Base-by-base conservation (phyloP, 2,888 invertebrate species). In the Ectemnius continuus region DNA sequence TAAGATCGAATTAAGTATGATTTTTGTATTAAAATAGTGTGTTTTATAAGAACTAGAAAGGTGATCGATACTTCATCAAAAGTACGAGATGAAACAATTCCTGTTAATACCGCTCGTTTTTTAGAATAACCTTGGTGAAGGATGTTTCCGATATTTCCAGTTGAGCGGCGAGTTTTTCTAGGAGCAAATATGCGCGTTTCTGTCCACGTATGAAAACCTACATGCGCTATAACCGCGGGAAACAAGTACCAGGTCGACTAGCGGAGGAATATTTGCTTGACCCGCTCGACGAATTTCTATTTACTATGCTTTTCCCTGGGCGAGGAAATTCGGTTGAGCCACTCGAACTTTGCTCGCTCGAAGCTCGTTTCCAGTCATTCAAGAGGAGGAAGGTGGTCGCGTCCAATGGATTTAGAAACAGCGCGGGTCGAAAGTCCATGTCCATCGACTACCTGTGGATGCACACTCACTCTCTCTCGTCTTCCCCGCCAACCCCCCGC, bases 381-480 rank as follows among this genome's bases (percentile, higher is more conserved):
- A 66, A 59, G 45, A 61, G 61, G 48, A 60, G 23, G 60, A n/a
- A n/a, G n/a, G n/a, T n/a, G n/a, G n/a, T n/a, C n/a, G n/a, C n/a
- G 26, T 69, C 74, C 77, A 26, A 78, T 79, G 81, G 79, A 80
- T 82, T 76, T 70, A 77, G 73, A 75, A 79, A 76, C 67, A 68
- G 61, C 48, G 67, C 57, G 36, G 73, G 57, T 46, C 70, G 59
- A 67, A 70, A 75, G 73, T 81, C 82, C 68, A 26, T 82, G 82
- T 77, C 79, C 79, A 86, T 84, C 85, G 86, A 83, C 85, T 86
- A 86, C 85, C 85, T 87, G 87, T 86, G 81, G 85, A 84, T 82
- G 77, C 80, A 61, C 48, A 28, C 26, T n/a, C 14, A 28, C 69
- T 14, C 20, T 61, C 45, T 36, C 16, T 14, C 20, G 47, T 56